Conservation (phyloP, 1,140 invertebrate genomes). For the Drosophila melanogaster region Release_6_plus_ISO1_MT NT_033777.3:17986501-17987000, state of each 20-base stretch:
- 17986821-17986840: background rate
- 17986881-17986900: slow-evolving; percentile 3
- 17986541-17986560: slow-evolving; percentile 14
- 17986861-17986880: slow-evolving; percentile 3
- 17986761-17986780: slow-evolving; percentile 25
- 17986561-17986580: background rate
- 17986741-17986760: slow-evolving; percentile 17
- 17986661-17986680: slow-evolving; percentile 1
- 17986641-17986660: slow-evolving; percentile 5
- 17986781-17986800: slow-evolving; percentile 24
- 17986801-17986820: slow-evolving; percentile 40
- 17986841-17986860: slow-evolving; percentile 20
- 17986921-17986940: slow-evolving; percentile 43
- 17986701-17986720: slow-evolving; percentile 10
- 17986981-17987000: slow-evolving; percentile 47
- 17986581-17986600: background rate
- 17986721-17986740: background rate
- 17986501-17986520: background rate
- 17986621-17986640: slow-evolving; percentile 1
- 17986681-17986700: slow-evolving; percentile 11
- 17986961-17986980: slow-evolving; percentile 31
- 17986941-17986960: slow-evolving; percentile 58
- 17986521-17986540: slow-evolving; percentile 13
- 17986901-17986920: slow-evolving; percentile 15
- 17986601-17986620: background rate